Conservation (phyloP, 2,113 vertebrate genomes). For the Steatornis caripensis region DNA sequence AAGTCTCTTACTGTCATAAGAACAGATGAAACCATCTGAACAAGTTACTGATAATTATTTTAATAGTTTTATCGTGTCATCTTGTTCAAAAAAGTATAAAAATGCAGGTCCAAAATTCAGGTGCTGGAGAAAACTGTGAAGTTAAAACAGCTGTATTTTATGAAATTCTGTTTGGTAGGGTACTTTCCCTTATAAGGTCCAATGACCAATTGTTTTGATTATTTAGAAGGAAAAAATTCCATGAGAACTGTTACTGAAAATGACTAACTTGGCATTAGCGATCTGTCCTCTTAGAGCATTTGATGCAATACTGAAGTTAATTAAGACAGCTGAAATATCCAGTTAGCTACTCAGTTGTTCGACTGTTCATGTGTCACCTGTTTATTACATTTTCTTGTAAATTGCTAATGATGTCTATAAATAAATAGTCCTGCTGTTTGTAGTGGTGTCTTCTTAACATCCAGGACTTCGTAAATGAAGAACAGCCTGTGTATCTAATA, state of each 20-base stretch:
- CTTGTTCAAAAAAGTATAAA: not conserved
- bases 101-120: not conserved
- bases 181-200: constrained; percentile 57
- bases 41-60: not conserved
- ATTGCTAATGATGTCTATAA: not conserved
- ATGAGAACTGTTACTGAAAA: constrained; percentile 62
- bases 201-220: constrained; percentile 68
- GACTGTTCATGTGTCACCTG: not conserved
- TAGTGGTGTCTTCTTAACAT: not conserved
- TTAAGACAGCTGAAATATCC: not conserved
- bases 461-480: not conserved
- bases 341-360: not conserved
- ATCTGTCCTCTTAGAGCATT: constrained; percentile 16
- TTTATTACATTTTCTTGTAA: not conserved
- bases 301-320: constrained; percentile 34
- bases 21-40: not conserved
- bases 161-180: constrained; percentile 33
- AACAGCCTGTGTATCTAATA: not conserved
- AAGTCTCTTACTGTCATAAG: not conserved
- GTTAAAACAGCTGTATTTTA: constrained; percentile 50
- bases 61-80: not conserved
- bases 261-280: constrained; percentile 53
- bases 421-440: not conserved
- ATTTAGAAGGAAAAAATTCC: constrained; percentile 63
- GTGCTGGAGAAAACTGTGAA: not conserved